Evolutionary conservation across 2,888 invertebrate species (phyloP), one percentile per base, ranked within the genome.

Genomic region (Drosophila cognata): DNA sequence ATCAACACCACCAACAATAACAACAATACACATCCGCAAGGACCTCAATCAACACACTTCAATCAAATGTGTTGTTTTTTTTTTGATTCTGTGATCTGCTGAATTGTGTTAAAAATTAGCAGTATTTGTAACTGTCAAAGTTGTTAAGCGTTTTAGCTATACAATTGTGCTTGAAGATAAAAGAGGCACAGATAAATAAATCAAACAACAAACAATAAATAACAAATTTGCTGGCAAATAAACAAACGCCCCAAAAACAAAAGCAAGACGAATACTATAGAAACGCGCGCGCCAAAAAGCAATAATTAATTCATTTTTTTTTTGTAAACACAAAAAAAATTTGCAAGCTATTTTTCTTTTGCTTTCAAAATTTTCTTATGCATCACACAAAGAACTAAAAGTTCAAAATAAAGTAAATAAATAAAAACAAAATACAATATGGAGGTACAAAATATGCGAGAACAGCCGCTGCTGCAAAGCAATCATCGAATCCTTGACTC

Each of bases 381-480:
- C 67, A 31, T 56, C 50, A 35, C 21, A 29, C 31, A 46, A 38
- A 31, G n/a, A 57, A 74, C 55, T 33, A 4, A 43, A 69, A 61
- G 48, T 50, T 13, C 10, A 36, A 31, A 58, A 33, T 35, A 60
- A 56, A 76, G n/a, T 35, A 31, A 31, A 67, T 31, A 62, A 43
- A 50, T 31, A 82, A 66, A 51, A 73, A 63, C n/a, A 57, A 62
- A 36, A 90, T 8, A 71, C 53, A 60, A 75, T 70, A 92, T 92
- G 92, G 92, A 92, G 75, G 75, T 92, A 50, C 86, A 92, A 79
- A 91, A 92, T 58, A 85, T 90, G 77, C 81, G 82, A 36, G 88
- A 92, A 65, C 88, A 87, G 74, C 79, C 83, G 57, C 70, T 84
- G 79, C 68, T 91, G 67, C 89, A 92, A 69, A 91, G 81, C 78